A percentile compares a stretch with the other conserved stretches of the same genome.
phyloP scores from a whole-genome alignment of 2,113 vertebrate genomes.

The Pholis gunnellus region DNA sequence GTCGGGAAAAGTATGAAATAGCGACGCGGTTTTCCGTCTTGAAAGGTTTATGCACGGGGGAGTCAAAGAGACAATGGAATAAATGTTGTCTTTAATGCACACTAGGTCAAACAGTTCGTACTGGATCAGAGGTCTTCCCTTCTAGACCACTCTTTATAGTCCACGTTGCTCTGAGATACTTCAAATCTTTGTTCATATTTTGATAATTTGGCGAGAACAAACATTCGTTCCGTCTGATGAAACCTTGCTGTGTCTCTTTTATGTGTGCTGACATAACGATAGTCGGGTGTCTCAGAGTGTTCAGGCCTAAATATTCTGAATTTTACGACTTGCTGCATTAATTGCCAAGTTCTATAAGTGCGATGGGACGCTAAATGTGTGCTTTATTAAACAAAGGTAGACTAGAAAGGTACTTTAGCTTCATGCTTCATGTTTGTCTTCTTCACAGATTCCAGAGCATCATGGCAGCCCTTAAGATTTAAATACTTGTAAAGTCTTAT shows the following conservation, averaged over 20 bases:
- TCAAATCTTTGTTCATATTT: not conserved
- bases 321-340: conserved; percentile 20
- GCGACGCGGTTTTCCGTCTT: not conserved
- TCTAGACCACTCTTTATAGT: not conserved
- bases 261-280: not conserved
- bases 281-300: not conserved
- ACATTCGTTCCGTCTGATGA: conserved; percentile 1
- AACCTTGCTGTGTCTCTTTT: not conserved
- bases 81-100: not conserved
- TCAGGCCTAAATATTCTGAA: conserved; percentile 9
- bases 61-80: not conserved
- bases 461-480: not conserved
- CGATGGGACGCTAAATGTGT: conserved; percentile 32
- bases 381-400: conserved; percentile 8
- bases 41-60: not conserved
- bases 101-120: not conserved
- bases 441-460: not conserved
- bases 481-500: not conserved
- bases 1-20: not conserved
- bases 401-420: conserved; percentile 23
- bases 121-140: not conserved
- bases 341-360: conserved; percentile 11
- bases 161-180: not conserved
- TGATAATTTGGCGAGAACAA: not conserved
- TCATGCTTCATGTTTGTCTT: conserved; percentile 9